Percentiles rank a stretch among this genome's conserved stretches.
phyloP scores from a whole-genome alignment of 2,888 invertebrate genomes.

The Chrysopilus asiliformis region DNA sequence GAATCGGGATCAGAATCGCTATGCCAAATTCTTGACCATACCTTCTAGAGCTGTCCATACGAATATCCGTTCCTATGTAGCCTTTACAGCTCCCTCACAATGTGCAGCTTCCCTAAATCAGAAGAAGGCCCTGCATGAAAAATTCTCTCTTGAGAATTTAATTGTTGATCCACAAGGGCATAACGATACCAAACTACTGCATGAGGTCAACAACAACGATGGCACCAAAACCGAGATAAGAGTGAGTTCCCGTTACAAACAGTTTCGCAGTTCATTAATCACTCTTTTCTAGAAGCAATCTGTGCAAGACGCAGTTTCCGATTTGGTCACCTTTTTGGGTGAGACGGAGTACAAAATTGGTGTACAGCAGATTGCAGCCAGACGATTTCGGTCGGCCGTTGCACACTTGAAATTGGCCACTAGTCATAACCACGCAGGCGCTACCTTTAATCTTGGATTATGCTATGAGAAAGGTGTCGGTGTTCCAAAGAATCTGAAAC shows the following conservation, averaged over 20 bases:
- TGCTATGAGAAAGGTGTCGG: constrained; percentile 57
- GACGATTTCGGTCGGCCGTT: constrained; percentile 42
- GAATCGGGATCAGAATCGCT: constrained; percentile 7
- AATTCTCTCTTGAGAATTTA: constrained; percentile 4
- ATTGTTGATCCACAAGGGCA: background rate
- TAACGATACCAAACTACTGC: too few species aligned
- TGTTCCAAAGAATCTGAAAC: constrained; percentile 42
- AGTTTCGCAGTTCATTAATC: background rate
- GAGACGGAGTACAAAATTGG: constrained; percentile 48
- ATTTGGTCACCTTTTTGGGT: constrained; percentile 42
- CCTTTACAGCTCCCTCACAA: constrained; percentile 9
- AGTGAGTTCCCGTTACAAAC: too few species aligned
- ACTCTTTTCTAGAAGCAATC: constrained; percentile 7
- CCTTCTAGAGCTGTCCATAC: constrained; percentile 15
- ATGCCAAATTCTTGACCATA: constrained; percentile 13
- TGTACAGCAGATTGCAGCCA: constrained; percentile 44
- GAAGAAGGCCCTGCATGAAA: constrained; percentile 7
- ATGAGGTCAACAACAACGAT: constrained; percentile 12
- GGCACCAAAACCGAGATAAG: too few species aligned
- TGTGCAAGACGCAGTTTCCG: constrained; percentile 25
- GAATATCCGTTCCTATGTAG: constrained; percentile 11
- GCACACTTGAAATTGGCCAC: constrained; percentile 43
- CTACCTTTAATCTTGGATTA: constrained; percentile 52
- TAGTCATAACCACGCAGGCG: constrained; percentile 44
- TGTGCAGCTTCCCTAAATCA: too few species aligned